These are phyloP conservation scores for Aphidius gifuensis DNA, from an alignment of 1,140 invertebrate genomes.

Conservation along the genomic window DNA sequence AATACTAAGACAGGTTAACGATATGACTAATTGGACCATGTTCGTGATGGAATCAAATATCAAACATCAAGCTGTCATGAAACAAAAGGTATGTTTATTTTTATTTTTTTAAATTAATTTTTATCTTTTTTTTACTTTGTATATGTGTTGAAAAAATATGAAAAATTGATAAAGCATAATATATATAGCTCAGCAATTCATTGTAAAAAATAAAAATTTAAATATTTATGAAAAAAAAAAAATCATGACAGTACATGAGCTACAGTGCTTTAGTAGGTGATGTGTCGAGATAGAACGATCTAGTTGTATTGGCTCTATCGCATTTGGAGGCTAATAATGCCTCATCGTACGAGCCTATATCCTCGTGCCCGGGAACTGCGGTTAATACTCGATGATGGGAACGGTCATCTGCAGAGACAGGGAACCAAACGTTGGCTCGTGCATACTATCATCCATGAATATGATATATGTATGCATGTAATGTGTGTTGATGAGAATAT, in stretches of 20 bases:
- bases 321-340: slow-evolving; percentile 55
- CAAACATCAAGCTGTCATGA: neutral
- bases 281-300: slow-evolving; percentile 7
- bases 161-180: neutral
- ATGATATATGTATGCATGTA: slow-evolving; percentile 26
- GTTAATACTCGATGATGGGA: slow-evolving; percentile 59
- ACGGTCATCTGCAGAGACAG: slow-evolving; percentile 58
- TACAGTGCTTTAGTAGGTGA: neutral
- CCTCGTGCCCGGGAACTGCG: slow-evolving; percentile 48
- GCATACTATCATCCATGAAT: slow-evolving; percentile 43
- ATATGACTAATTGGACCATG: no score
- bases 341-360: slow-evolving; percentile 29
- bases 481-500: slow-evolving; percentile 16
- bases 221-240: slow-evolving; percentile 13
- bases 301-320: slow-evolving; percentile 42
- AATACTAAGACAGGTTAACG: no score
- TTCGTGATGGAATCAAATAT: no score
- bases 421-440: slow-evolving; percentile 35
- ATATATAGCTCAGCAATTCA: no score
- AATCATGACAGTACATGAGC: neutral
- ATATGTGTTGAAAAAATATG: neutral
- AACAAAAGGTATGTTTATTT: neutral
- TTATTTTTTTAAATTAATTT: neutral
- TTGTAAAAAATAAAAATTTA: slow-evolving; percentile 2
- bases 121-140: neutral